Evolutionary conservation across 2,113 vertebrate species (phyloP).

Genomic region (Nycticebus coucang): DNA sequence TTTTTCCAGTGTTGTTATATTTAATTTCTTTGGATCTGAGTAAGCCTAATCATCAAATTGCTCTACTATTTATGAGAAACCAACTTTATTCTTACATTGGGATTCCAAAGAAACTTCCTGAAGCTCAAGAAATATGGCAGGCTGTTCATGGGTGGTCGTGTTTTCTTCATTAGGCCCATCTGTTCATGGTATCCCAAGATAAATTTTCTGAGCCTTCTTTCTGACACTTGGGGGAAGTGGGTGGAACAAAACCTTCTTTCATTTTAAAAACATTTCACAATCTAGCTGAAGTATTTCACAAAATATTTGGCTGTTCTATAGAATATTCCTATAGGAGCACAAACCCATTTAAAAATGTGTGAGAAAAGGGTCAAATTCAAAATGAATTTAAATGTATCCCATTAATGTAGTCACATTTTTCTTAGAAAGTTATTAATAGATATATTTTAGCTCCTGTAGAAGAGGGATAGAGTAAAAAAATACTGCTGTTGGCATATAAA

Average conservation of each 20-base stretch:
- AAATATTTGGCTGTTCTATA: not conserved
- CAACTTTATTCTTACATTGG: conserved; percentile 21
- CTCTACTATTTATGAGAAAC: not conserved
- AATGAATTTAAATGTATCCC: not conserved
- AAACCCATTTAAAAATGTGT: not conserved
- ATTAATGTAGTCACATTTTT: not conserved
- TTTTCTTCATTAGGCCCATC: not conserved
- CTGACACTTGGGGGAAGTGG: too few relatives aligned
- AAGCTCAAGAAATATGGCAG: not conserved
- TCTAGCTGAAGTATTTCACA: not conserved
- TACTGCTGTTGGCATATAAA: not conserved
- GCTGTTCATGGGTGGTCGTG: not conserved
- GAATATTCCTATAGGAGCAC: not conserved
- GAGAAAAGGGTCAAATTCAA: not conserved
- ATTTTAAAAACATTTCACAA: not conserved
- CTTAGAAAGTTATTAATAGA: not conserved
- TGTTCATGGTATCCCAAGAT: not conserved
- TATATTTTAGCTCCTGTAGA: not conserved
- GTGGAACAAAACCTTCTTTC: not conserved
- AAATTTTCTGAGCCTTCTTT: not conserved
- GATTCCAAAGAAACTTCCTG: conserved; percentile 20
- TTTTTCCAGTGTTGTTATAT: not conserved
- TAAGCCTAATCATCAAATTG: not conserved
- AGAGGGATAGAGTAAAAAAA: not conserved
- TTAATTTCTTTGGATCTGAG: not conserved